Conservation (phyloP, 2,888 invertebrate species). For the Fragum whitleyi region DNA sequence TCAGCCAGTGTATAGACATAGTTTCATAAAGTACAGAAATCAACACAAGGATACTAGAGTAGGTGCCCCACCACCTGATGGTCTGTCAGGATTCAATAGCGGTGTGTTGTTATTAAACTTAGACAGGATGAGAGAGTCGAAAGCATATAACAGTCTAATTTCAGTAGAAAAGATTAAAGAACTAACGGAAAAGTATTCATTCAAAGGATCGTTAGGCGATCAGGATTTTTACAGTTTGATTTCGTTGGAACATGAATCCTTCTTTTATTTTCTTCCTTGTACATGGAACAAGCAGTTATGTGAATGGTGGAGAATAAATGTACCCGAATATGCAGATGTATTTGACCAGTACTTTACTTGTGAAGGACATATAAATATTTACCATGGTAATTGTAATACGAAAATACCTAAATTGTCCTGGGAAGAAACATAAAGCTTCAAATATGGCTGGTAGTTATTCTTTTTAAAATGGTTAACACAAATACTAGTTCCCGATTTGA, state of each 20-base stretch:
- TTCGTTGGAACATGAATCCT: conserved; percentile 89
- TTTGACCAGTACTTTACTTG: conserved; percentile 91
- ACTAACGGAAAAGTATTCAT: conserved; percentile 84
- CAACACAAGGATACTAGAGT: conserved; percentile 89
- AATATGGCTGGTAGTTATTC: no score
- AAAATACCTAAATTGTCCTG: conserved; percentile 77
- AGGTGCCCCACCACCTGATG: conserved; percentile 87
- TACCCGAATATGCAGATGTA: conserved; percentile 90
- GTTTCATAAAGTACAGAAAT: conserved; percentile 89
- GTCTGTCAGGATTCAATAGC: conserved; percentile 91
- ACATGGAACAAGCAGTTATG: conserved; percentile 93
- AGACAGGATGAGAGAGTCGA: conserved; percentile 89
- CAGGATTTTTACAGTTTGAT: conserved; percentile 93
- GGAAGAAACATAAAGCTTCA: no score
- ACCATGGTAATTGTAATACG: conserved; percentile 85
- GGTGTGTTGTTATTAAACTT: conserved; percentile 91
- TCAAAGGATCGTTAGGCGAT: conserved; percentile 90
- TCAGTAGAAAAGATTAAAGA: conserved; percentile 73
- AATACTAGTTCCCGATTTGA: no score
- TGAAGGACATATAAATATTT: conserved; percentile 81
- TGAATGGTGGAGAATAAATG: conserved; percentile 92
- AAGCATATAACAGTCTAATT: conserved; percentile 87
- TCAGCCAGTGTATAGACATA: conserved; percentile 92
- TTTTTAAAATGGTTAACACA: no score
- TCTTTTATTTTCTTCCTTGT: conserved; percentile 91